Base-by-base conservation (phyloP, 2,113 vertebrate genomes). In the Eurystomus gularis region DNA sequence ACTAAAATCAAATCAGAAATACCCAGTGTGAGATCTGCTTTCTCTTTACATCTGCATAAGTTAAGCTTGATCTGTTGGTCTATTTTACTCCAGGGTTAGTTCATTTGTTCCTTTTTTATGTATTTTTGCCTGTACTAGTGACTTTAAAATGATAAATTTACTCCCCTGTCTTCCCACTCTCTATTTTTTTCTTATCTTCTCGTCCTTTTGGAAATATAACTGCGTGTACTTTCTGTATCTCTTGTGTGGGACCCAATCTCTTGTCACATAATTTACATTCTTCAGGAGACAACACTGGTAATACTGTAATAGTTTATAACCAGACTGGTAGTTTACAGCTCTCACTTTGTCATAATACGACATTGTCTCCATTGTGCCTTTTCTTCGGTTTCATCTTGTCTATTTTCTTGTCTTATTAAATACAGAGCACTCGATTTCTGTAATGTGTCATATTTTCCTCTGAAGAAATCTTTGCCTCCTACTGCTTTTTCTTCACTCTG, bases 391-490 rank as follows among this genome's bases (percentile, higher is more conserved):
- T 97, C 48, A 35, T 91, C 85, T 85, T 92, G 90, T 90, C 88
- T 96, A 26, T 94, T 92, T 93, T 35, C 87, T 93, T 86, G 85
- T 92, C 88, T 95, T 96, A 88, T 91, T 94, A 95, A 95, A 94
- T 92, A 55, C 93, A 94, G 72, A 88, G 66, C 68, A 75, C 73
- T 95, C 82, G 26, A 57, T 86, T 93, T 86, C 69, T 92, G 42
- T 75, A 86, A 93, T 78, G 85, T 84, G 90, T 52, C 90, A 55
- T 90, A 77, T 93, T 94, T 97, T 92, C 65, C 95, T 81, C 88
- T 84, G 86, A 94, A 94, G 51, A 94, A 95, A 88, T 95, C 76
- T 93, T 96, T 95, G 86, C 92, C 80, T 95, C 94, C 96, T 60
- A 86, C 88, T 82, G 96, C n/a, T 96, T 95, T 93, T 94, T 68